A percentile compares a stretch with the other conserved stretches of the same genome.
phyloP scores from a whole-genome alignment of 1,140 invertebrate genomes.

The Sinella curviseta region DNA sequence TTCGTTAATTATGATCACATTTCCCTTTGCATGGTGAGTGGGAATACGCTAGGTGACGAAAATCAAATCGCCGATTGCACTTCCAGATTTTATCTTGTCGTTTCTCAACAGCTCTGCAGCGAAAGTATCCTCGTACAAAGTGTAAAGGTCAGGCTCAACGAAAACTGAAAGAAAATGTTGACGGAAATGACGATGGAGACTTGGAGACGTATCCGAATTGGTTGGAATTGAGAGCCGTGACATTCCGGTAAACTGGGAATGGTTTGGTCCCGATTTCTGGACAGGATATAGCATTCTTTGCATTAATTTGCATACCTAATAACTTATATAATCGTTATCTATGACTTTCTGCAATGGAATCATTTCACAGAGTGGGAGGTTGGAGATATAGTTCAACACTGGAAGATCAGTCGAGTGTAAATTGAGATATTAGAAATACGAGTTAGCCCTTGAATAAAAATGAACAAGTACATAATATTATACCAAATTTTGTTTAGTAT shows the following conservation, averaged over 20 bases:
- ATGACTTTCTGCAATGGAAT: slow-evolving; percentile 37
- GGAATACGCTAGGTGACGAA: slow-evolving; percentile 44
- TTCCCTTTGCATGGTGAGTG: slow-evolving; percentile 46
- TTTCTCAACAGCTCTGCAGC: slow-evolving; percentile 39
- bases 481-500: too few species aligned
- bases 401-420: too few species aligned
- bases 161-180: background rate
- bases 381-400: too few species aligned
- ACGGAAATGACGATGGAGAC: background rate
- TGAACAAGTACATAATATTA: too few species aligned
- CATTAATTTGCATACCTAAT: slow-evolving; percentile 45
- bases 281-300: slow-evolving; percentile 45
- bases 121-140: slow-evolving; percentile 40
- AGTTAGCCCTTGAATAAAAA: too few species aligned
- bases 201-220: slow-evolving; percentile 40
- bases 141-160: background rate
- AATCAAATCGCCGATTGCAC: slow-evolving; percentile 42
- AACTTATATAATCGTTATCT: slow-evolving; percentile 40
- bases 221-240: slow-evolving; percentile 6
- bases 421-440: too few species aligned
- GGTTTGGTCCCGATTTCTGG: slow-evolving; percentile 46
- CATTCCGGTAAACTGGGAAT: slow-evolving; percentile 46
- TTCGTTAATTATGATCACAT: slow-evolving; percentile 43
- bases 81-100: slow-evolving; percentile 36
- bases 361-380: too few species aligned